Percentiles rank a stretch among this genome's conserved stretches.
Conservation (phyloP, 2,888 invertebrate species). For the Agrotis exclamationis region DNA sequence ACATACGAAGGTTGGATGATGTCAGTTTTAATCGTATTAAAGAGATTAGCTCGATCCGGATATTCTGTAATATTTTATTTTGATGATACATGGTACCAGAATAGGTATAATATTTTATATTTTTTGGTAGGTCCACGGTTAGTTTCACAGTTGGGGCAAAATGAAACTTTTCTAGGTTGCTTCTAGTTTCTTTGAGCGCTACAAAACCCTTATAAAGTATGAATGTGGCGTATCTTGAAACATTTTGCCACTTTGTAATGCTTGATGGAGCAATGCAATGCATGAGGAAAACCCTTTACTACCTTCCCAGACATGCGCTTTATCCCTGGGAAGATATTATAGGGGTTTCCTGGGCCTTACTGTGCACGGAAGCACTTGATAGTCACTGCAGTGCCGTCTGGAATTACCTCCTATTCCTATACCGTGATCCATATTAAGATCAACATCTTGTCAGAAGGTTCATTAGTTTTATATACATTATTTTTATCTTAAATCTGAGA, state of each 20-base stretch:
- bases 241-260: no score
- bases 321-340: no score
- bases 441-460: background rate
- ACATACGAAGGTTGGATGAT: conserved; percentile 21
- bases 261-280: no score
- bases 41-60: background rate
- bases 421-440: background rate
- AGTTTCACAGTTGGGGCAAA: background rate
- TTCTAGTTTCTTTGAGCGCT: background rate
- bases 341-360: no score
- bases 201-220: background rate
- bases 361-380: no score
- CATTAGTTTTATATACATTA: background rate
- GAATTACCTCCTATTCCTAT: background rate
- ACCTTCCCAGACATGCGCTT: no score
- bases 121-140: background rate
- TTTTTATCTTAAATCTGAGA: background rate
- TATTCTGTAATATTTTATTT: background rate
- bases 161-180: background rate
- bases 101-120: background rate
- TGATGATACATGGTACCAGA: background rate
- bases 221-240: background rate
- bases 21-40: background rate
- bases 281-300: no score
- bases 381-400: no score